Evolutionary conservation across 2,888 invertebrate species (phyloP).

Genomic region (Rhamphomyia laevipes): DNA sequence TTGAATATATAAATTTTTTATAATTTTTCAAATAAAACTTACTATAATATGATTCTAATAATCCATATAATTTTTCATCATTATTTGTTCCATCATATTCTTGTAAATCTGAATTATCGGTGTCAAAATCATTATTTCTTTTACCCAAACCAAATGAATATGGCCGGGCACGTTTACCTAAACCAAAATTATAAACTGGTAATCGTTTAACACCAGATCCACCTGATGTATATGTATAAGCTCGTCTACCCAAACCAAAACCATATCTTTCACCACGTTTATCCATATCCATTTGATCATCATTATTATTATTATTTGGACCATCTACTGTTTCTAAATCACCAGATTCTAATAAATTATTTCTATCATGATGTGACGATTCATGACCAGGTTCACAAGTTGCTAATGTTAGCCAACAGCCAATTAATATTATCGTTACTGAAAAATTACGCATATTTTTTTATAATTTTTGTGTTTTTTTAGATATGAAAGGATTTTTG

Average conservation of each 20-base stretch:
- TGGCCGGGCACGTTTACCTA: constrained; percentile 34
- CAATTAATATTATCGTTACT: constrained; percentile 22
- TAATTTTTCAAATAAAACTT: neutral
- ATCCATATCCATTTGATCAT: constrained; percentile 18
- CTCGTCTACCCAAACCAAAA: constrained; percentile 58
- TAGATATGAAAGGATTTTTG: no score
- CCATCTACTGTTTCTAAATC: neutral
- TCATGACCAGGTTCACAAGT: constrained; percentile 23
- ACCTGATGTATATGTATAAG: constrained; percentile 35
- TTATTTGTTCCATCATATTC: constrained; percentile 7
- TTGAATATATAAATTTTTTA: neutral
- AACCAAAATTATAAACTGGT: constrained; percentile 36
- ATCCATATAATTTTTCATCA: neutral
- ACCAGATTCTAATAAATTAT: neutral
- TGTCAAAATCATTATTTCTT: constrained; percentile 20
- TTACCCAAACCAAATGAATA: constrained; percentile 38
- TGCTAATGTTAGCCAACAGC: constrained; percentile 23
- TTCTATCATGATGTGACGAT: constrained; percentile 10
- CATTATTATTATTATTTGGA: neutral
- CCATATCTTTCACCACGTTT: constrained; percentile 54
- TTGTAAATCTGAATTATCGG: constrained; percentile 20
- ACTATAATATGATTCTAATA: neutral
- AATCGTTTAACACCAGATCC: constrained; percentile 34
- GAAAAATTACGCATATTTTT: constrained; percentile 16
- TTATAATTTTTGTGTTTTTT: neutral